A percentile compares a stretch with the other conserved stretches of the same genome.
Conservation (phyloP, 2,797 vertebrate genomes). For the Vespertilio murinus region DNA sequence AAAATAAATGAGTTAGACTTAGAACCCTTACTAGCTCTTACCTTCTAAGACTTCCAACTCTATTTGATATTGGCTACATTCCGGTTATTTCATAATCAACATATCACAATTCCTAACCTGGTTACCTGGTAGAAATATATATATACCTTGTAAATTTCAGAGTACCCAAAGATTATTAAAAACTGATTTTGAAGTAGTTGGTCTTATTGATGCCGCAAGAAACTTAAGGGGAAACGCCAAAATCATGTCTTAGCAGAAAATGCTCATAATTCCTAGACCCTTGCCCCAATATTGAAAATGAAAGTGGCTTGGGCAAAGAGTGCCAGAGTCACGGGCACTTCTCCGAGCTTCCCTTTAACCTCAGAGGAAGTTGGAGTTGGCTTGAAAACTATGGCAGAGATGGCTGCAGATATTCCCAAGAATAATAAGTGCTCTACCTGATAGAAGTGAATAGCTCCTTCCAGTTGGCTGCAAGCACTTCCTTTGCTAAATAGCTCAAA, state of each 20-base stretch:
- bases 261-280: background rate
- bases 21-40: background rate
- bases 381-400: background rate
- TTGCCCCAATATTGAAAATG: background rate
- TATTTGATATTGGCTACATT: background rate
- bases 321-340: background rate
- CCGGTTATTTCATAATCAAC: background rate
- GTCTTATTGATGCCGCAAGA: background rate
- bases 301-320: background rate
- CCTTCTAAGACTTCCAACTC: background rate
- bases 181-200: background rate
- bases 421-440: background rate
- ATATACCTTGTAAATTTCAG: background rate
- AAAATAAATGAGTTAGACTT: background rate
- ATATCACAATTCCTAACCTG: background rate
- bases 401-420: background rate
- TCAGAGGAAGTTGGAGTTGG: accelerated
- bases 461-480: constrained; percentile 7
- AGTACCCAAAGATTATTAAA: background rate
- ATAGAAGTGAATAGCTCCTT: background rate
- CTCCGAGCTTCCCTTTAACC: background rate
- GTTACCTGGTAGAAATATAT: background rate
- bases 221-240: background rate
- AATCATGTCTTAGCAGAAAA: background rate
- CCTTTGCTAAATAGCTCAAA: constrained; percentile 57